Conservation (phyloP, 1,140 invertebrate species). For the Caenorhabditis remanei region DNA sequence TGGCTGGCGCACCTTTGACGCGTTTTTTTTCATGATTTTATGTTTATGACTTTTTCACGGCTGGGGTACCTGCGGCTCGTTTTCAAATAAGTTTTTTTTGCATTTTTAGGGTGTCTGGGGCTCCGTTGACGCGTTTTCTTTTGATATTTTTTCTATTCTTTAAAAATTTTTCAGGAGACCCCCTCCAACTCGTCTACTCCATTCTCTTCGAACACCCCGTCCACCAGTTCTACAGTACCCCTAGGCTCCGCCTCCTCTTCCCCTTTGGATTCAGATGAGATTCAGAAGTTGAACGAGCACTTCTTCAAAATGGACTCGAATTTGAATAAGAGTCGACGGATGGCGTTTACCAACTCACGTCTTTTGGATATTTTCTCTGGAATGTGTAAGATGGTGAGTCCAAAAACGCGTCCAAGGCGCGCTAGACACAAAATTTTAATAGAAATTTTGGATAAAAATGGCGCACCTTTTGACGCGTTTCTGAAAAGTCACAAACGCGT, state of each 20-base stretch:
- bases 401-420: not conserved
- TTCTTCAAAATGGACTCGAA: constrained; percentile 49
- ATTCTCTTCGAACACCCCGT: not conserved
- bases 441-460: no score
- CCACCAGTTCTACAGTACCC: not conserved
- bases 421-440: not conserved
- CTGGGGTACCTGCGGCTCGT: no score
- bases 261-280: not conserved
- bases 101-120: no score
- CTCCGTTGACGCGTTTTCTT: no score
- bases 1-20: no score
- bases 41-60: no score
- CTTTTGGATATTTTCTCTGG: constrained; percentile 30
- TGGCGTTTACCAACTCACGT: constrained; percentile 26
- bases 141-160: no score
- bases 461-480: no score
- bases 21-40: no score
- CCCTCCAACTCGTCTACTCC: not conserved
- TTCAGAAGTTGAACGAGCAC: constrained; percentile 26
- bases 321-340: constrained; percentile 28
- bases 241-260: not conserved
- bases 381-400: constrained; percentile 39
- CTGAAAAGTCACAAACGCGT: no score
- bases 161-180: no score
- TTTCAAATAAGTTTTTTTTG: no score